Evolutionary conservation across 2,113 vertebrate species (phyloP), one percentile per base, ranked within the genome.

Genomic region (Xenopus laevis): DNA sequence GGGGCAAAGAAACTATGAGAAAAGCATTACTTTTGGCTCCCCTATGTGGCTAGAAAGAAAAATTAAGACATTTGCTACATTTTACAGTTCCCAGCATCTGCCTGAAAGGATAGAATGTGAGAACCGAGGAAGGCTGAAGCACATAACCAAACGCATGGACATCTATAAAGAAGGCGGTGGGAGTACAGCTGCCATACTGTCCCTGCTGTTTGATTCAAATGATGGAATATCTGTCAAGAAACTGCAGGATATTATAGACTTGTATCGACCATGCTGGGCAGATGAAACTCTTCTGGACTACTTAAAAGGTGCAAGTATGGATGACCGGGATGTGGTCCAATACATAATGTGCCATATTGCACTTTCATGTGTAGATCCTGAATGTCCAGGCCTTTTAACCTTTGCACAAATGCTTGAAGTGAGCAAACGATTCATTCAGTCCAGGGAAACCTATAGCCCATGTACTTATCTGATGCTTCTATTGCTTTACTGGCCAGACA

Each of bases 401-500:
- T 1, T 87, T 16, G 79, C 61, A 79, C 71, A 78, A 30, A 85
- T 95, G 0, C 88, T 89, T 1, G 77, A 72, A 5, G 87, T 91
- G 47, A 87, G 88, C 71, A 9, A 3, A n/a, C 88, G 83, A 71
- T 89, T 93, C 1, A 78, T 78, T 60, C 69, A 62, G 79, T 84
- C 75, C 20, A 82, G 65, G 78, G 85, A 79, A 73, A 0, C 10
- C 55, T 91, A 88, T 65, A 82, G 83, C 44, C 63, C 91, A 76
- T 85, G 78, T 57, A 86, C 91, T 16, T 16, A 87, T 33, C 93
- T 94, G 72, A 68, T 94, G 69, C 86, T 87, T 13, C 87, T 89
- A 1, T 77, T 95, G 65, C 71, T 94, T 0, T 92, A 90, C 78
- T 94, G 93, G 93, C 92, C 92, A 71, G 93, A 93, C 55, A 89